A percentile compares a stretch with the other conserved stretches of the same genome.
These are phyloP conservation scores for Smutsia temminckii DNA, from an alignment of 2,797 vertebrate species.

Conservation along the genomic window DNA sequence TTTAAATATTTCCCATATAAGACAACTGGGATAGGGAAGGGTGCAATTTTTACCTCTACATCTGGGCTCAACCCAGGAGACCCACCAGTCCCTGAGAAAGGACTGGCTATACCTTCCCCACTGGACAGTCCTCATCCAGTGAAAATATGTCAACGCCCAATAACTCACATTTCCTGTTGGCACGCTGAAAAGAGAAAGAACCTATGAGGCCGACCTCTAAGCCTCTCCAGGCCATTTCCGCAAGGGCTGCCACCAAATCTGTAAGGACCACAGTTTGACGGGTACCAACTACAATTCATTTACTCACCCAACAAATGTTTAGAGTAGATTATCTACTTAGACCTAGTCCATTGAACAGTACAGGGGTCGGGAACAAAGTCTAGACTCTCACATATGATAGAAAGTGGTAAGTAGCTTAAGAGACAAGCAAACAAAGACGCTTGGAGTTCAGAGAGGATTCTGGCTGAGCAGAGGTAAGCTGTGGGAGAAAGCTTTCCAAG, in stretches of 20 bases:
- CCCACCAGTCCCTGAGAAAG: neutral
- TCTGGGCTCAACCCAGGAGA: neutral
- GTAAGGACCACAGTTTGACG: neutral
- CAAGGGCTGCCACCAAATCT: neutral
- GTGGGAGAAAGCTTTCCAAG: neutral
- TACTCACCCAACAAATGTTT: conserved; percentile 22
- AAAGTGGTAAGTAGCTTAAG: neutral
- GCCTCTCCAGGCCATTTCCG: neutral
- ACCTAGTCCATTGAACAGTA: neutral
- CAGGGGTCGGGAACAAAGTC: neutral
- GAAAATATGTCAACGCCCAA: neutral
- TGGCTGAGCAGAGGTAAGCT: neutral
- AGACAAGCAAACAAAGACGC: neutral
- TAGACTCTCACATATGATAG: neutral
- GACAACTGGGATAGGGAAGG: neutral
- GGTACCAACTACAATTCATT: neutral
- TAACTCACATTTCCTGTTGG: neutral
- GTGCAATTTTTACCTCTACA: neutral
- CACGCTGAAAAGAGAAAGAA: neutral
- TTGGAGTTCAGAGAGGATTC: neutral
- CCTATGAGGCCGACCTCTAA: neutral
- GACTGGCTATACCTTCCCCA: neutral
- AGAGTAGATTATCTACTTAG: neutral
- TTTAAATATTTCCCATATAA: neutral
- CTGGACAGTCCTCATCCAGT: neutral